Conservation (phyloP, 2,797 vertebrate genomes). For the Cyclura pinguis region DNA sequence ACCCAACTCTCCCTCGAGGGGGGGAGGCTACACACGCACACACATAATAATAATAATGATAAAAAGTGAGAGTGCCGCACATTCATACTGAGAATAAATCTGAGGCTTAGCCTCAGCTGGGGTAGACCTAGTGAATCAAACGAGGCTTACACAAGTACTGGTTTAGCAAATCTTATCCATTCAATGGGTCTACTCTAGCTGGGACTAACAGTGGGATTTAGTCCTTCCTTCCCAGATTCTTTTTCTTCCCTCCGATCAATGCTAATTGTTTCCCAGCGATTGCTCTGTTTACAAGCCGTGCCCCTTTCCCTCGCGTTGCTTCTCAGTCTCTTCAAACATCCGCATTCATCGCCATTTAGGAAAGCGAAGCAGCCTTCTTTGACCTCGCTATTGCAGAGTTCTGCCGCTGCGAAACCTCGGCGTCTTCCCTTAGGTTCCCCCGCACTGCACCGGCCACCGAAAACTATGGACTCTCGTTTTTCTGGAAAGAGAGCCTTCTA, state of each 20-base stretch:
- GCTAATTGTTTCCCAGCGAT: background rate
- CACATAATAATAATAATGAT: too few relatives aligned
- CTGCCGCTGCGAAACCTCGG: background rate
- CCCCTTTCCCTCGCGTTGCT: too few relatives aligned
- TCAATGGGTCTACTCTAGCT: too few relatives aligned
- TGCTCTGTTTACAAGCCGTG: too few relatives aligned
- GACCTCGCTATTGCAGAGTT: constrained; percentile 3
- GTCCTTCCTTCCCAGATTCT: background rate
- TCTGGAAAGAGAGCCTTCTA: background rate
- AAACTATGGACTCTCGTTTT: background rate
- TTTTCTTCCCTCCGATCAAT: background rate
- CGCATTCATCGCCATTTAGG: background rate
- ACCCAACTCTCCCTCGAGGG: background rate
- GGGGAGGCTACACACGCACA: background rate
- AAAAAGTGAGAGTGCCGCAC: too few relatives aligned
- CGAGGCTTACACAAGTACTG: too few relatives aligned
- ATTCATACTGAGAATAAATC: too few relatives aligned
- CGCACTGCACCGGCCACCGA: background rate
- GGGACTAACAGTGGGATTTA: background rate
- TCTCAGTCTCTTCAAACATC: background rate
- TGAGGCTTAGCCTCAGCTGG: too few relatives aligned
- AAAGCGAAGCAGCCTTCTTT: background rate
- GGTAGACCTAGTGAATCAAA: too few relatives aligned
- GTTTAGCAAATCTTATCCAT: too few relatives aligned
- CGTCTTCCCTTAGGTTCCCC: background rate